Percentiles rank a stretch among this genome's conserved stretches.
Conservation (phyloP, 2,797 vertebrate species). For the Propithecus deckenii region DNA sequence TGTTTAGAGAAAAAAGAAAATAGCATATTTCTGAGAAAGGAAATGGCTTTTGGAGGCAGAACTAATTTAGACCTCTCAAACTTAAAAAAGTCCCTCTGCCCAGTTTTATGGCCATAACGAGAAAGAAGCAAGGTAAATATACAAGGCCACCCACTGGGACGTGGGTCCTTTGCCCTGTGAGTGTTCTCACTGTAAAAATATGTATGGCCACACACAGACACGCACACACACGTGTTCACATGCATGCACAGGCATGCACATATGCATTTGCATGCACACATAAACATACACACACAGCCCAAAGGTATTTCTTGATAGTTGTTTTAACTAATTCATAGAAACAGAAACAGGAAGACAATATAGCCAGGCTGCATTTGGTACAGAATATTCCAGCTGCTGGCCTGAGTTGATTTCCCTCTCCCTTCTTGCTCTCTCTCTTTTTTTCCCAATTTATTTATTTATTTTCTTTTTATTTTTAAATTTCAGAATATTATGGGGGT, state of each 20-base stretch:
- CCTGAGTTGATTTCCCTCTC: neutral
- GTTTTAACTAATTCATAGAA: neutral
- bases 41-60: constrained; percentile 57
- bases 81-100: constrained; percentile 34
- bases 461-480: too few relatives aligned
- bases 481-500: too few relatives aligned
- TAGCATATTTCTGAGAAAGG: constrained; percentile 19
- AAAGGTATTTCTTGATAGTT: neutral
- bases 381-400: neutral
- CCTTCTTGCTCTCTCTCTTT: neutral
- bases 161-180: neutral
- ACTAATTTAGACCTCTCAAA: constrained; percentile 6
- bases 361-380: neutral
- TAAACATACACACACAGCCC: neutral
- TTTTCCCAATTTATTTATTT: too few relatives aligned
- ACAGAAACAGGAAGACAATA: neutral
- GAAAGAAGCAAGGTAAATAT: constrained; percentile 42
- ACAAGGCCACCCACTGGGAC: constrained; percentile 55
- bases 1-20: constrained; percentile 55
- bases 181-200: constrained; percentile 37
- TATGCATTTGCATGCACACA: neutral
- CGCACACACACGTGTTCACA: neutral
- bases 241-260: too few relatives aligned
- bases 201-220: neutral
- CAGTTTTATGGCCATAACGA: constrained; percentile 43